A percentile compares a stretch with the other conserved stretches of the same genome.
phyloP scores from a whole-genome alignment of 2,888 invertebrate species.

The Dione vanillae region DNA sequence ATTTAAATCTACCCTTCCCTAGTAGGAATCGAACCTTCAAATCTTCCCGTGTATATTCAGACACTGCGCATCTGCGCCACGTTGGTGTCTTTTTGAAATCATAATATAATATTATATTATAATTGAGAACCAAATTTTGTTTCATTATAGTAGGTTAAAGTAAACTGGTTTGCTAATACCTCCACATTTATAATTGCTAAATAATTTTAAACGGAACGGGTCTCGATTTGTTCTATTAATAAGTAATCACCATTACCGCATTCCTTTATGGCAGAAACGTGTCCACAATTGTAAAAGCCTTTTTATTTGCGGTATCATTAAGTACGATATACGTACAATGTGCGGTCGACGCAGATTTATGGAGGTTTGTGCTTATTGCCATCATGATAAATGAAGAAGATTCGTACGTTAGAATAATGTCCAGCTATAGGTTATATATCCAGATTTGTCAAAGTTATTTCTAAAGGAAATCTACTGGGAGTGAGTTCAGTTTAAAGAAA shows the following conservation, averaged over 20 bases:
- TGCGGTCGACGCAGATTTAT: conserved; percentile 63
- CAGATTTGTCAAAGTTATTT: conserved; percentile 1
- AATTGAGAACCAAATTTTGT: too few relatives aligned
- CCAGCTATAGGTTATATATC: conserved; percentile 15
- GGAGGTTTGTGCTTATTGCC: conserved; percentile 66
- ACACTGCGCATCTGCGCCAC: too few relatives aligned
- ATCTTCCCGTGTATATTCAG: too few relatives aligned
- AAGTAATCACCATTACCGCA: conserved; percentile 29
- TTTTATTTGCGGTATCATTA: conserved; percentile 70
- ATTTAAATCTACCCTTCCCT: too few relatives aligned
- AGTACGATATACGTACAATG: conserved; percentile 54
- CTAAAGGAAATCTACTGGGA: not conserved
- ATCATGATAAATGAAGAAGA: conserved; percentile 68
- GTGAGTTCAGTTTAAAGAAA: not conserved
- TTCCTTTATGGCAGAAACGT: conserved; percentile 26
- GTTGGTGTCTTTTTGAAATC: too few relatives aligned
- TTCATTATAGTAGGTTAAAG: too few relatives aligned
- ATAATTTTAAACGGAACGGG: conserved; percentile 15
- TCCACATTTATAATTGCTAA: not conserved
- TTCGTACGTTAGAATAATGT: conserved; percentile 37
- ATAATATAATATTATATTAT: too few relatives aligned
- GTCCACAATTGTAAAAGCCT: conserved; percentile 43
- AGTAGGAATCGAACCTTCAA: too few relatives aligned
- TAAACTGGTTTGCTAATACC: not conserved
- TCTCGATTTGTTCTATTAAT: conserved; percentile 29